Conservation (phyloP, 2,797 vertebrate genomes). For the Semaprochilodus insignis region DNA sequence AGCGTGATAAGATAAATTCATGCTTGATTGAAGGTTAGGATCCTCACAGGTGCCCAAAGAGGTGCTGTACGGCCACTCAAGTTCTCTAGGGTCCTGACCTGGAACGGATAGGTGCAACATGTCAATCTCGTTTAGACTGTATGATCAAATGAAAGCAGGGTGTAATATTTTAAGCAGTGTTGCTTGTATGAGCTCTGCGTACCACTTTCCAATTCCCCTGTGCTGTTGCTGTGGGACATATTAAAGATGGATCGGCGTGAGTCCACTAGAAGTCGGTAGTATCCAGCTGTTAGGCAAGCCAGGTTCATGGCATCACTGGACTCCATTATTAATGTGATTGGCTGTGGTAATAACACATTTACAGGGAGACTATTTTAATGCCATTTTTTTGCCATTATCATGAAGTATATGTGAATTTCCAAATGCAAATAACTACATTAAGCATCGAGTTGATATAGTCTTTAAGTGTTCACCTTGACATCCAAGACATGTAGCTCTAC, state of each 20-base stretch:
- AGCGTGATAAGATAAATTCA: conserved; percentile 81
- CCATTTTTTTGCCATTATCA: too few relatives aligned
- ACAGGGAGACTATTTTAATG: conserved; percentile 61
- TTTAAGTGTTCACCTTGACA: conserved; percentile 84
- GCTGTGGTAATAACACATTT: conserved; percentile 66
- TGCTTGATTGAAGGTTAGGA: conserved; percentile 75
- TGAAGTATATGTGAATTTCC: too few relatives aligned
- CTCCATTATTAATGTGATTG: conserved; percentile 97
- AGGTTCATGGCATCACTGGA: conserved; percentile 98
- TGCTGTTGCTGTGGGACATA: conserved; percentile 89
- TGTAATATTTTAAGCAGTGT: neutral
- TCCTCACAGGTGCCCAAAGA: conserved; percentile 86
- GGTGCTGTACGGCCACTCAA: conserved; percentile 94
- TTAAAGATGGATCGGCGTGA: conserved; percentile 98
- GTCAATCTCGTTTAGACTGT: conserved; percentile 11
- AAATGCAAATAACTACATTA: too few relatives aligned
- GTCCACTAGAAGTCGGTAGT: conserved; percentile 96
- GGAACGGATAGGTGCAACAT: conserved; percentile 48
- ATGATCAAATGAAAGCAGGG: conserved; percentile 1
- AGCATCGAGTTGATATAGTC: too few relatives aligned
- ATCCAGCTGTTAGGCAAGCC: conserved; percentile 97
- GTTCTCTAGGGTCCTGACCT: conserved; percentile 87
- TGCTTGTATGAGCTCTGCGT: neutral
- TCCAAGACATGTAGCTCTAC: conserved; percentile 98
- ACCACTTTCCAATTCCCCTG: conserved; percentile 50